phyloP scores from a whole-genome alignment of 2,888 invertebrate genomes.

The Drosophila paracracens region DNA sequence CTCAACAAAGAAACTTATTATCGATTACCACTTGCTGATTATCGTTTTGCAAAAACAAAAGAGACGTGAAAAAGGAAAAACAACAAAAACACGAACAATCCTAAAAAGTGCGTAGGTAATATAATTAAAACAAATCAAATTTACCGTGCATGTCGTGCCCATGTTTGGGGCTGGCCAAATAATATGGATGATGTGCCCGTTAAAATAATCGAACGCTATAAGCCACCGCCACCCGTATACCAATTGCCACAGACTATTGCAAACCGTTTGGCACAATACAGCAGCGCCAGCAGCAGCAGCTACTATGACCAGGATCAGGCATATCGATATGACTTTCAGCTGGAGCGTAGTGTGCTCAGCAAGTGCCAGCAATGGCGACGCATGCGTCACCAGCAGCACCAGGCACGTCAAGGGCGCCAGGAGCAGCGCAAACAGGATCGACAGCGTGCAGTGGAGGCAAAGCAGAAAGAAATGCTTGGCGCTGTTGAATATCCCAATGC shows the following conservation, averaged over 20 bases:
- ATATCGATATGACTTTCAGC: constrained; percentile 89
- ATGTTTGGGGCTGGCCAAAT: constrained; percentile 43
- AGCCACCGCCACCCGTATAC: constrained; percentile 90
- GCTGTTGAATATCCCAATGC: constrained; percentile 88
- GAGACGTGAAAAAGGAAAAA: constrained; percentile 50
- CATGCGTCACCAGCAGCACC: constrained; percentile 88
- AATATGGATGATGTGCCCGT: constrained; percentile 93
- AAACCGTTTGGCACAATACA: constrained; percentile 86
- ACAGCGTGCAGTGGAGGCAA: constrained; percentile 87
- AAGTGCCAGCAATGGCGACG: constrained; percentile 90
- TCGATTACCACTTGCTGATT: constrained; percentile 38
- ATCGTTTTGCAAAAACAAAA: constrained; percentile 71
- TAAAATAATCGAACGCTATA: constrained; percentile 94
- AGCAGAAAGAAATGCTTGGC: constrained; percentile 86
- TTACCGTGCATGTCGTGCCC: constrained; percentile 55
- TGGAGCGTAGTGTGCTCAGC: constrained; percentile 90
- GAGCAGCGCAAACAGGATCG: constrained; percentile 87
- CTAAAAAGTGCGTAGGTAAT: constrained; percentile 44
- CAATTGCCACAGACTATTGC: constrained; percentile 87
- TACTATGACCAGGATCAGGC: constrained; percentile 86
- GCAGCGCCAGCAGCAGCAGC: constrained; percentile 85
- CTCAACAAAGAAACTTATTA: constrained; percentile 20
- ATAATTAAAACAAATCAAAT: constrained; percentile 56
- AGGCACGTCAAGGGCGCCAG: constrained; percentile 87
- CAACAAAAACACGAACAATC: constrained; percentile 36